A percentile compares a stretch with the other conserved stretches of the same genome.
These are phyloP conservation scores for Holcopasites calliopsidis DNA, from an alignment of 1,140 invertebrate genomes.

Conservation along the genomic window DNA sequence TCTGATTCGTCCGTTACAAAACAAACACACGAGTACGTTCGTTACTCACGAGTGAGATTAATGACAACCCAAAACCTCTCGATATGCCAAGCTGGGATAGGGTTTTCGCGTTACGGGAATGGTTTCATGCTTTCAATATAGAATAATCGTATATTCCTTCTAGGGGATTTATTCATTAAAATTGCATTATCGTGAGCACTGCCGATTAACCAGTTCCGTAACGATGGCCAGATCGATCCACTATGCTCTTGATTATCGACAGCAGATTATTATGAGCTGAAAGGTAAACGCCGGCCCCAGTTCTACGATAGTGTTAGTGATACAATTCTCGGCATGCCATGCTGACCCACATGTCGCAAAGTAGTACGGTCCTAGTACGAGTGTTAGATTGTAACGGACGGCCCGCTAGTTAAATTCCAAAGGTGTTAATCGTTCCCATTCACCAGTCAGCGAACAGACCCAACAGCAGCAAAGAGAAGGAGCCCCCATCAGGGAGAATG, in stretches of 20 bases:
- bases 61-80: constrained; percentile 23
- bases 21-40: constrained; percentile 66
- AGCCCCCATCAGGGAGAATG: constrained; percentile 60
- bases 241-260: constrained; percentile 7
- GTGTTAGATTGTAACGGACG: constrained; percentile 51
- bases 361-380: constrained; percentile 14
- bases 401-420: constrained; percentile 46
- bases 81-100: not conserved
- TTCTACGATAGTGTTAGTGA: constrained; percentile 59
- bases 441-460: constrained; percentile 65
- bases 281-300: constrained; percentile 23
- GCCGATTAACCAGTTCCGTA: not conserved
- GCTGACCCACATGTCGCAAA: constrained; percentile 55
- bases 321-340: constrained; percentile 63
- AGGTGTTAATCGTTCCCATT: constrained; percentile 67
- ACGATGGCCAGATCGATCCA: constrained; percentile 19
- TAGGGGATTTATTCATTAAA: too few species aligned
- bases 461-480: constrained; percentile 67
- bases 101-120: too few species aligned
- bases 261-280: constrained; percentile 28
- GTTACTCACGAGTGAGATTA: constrained; percentile 59
- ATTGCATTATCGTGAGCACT: too few species aligned
- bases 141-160: too few species aligned
- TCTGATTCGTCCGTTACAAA: constrained; percentile 71
- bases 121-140: too few species aligned